Conservation (phyloP, 2,888 invertebrate genomes). For the Conchocele bisecta region DNA sequence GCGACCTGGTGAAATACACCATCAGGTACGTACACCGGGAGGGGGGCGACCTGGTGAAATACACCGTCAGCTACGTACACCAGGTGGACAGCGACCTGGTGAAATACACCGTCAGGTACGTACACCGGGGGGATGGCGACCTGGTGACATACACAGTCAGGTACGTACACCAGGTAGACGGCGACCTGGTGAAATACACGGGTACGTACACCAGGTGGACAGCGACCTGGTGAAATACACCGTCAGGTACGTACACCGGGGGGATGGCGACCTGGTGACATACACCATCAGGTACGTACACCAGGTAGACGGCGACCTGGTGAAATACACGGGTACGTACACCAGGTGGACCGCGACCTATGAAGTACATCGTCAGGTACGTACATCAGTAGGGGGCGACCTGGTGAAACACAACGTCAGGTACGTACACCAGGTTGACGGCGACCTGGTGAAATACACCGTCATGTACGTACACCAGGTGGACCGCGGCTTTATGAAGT, state of each 20-base stretch:
- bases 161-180: too few species aligned
- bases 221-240: too few species aligned
- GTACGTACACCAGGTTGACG: slow-evolving; percentile 50
- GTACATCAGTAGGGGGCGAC: slow-evolving; percentile 51
- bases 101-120: slow-evolving; percentile 53
- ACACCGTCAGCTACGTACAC: slow-evolving; percentile 54
- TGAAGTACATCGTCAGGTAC: slow-evolving; percentile 55
- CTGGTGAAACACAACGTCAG: slow-evolving; percentile 56
- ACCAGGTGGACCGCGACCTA: slow-evolving; percentile 44
- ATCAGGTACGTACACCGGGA: slow-evolving; percentile 54
- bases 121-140: slow-evolving; percentile 47
- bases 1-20: slow-evolving; percentile 48
- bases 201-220: too few species aligned
- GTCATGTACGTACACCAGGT: slow-evolving; percentile 53
- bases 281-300: slow-evolving; percentile 57
- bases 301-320: slow-evolving; percentile 40
- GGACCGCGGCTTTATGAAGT: slow-evolving; percentile 44
- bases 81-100: slow-evolving; percentile 45
- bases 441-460: slow-evolving; percentile 48
- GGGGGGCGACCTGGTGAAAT: slow-evolving; percentile 47
- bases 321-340: slow-evolving; percentile 54
- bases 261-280: slow-evolving; percentile 44
- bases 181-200: too few species aligned
- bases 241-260: slow-evolving; percentile 49
- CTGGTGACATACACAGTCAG: slow-evolving; percentile 52